Evolutionary conservation across 1,140 invertebrate species (phyloP), one percentile per base, ranked within the genome.

Genomic region (Centruroides sculpturatus): DNA sequence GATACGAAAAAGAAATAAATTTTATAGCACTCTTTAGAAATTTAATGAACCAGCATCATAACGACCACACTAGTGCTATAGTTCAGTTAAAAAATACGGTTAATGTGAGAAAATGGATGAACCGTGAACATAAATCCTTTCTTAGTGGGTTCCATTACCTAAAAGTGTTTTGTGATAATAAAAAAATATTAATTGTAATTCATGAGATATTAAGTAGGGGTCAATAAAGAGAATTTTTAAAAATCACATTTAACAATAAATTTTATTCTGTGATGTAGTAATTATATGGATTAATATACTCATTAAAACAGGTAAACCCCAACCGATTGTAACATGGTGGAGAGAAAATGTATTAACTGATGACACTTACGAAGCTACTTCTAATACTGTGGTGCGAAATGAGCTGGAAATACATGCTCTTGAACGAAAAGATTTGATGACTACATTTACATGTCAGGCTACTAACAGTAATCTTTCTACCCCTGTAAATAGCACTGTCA

Each of bases 241-340:
- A 12, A 36, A 46, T 9, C 49, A 47, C 46, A 9, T 63, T 12
- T 36, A 56, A 56, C 51, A 74, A 88, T 88, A 87, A 64, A 81
- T 35, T 77, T 80, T 64, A 87, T 2, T 78, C 79, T 62, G 80
- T 92, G n/a, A 84, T 81, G 50, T 92, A 88, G 89, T 90, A 83
- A 72, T 76, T 87, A 66, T 87, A 89, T 34, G n/a, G 71, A 87
- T 88, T 70, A 78, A 77, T 8, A 80, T 90, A 65, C 84, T 90
- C 66, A 87, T 91, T 67, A 47, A 63, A 65, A 49, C 74, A 87
- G 87, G 87, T 64, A 80, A 81, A 62, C 89, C 89, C 13, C 70
- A 77, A 23, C 89, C 89, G 3, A 79, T 75, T 63, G 82, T 92
- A 36, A 81, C 79, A 48, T 93, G 90, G 90, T 88, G 82, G 72